A percentile compares a stretch with the other conserved stretches of the same genome.
phyloP scores from a whole-genome alignment of 1,140 invertebrate species.

The Cataglyphis hispanica region DNA sequence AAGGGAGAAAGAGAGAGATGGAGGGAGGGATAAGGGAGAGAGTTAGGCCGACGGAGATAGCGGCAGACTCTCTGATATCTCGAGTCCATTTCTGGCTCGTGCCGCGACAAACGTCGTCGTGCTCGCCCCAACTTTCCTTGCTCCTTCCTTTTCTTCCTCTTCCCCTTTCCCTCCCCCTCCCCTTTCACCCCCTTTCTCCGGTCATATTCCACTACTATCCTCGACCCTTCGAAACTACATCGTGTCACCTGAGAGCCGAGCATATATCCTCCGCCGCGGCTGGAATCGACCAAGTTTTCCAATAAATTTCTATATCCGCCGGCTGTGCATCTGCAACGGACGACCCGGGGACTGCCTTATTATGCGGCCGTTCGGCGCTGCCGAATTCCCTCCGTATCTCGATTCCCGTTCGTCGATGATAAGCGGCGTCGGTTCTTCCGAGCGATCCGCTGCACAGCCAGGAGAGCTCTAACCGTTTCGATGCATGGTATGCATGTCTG shows the following conservation, averaged over 20 bases:
- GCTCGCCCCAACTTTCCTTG: constrained; percentile 23
- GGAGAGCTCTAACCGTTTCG: constrained; percentile 11
- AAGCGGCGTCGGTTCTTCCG: constrained; percentile 21
- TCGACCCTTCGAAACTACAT: constrained; percentile 37
- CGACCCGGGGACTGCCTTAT: constrained; percentile 50
- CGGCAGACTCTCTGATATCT: constrained; percentile 72
- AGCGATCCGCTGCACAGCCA: background rate
- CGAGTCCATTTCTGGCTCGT: constrained; percentile 74
- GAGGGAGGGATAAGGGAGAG: constrained; percentile 24
- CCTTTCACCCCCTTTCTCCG: background rate
- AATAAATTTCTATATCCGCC: constrained; percentile 52
- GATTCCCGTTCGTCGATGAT: constrained; percentile 39
- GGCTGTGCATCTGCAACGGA: constrained; percentile 53
- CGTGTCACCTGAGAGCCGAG: constrained; percentile 60
- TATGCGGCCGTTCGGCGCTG: constrained; percentile 49
- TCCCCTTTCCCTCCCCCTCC: too few relatives aligned
- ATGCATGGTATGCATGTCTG: constrained; percentile 19
- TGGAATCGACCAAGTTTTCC: constrained; percentile 58
- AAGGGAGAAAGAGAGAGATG: background rate
- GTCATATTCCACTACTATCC: background rate
- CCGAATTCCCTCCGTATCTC: constrained; percentile 51
- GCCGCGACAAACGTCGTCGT: constrained; percentile 64
- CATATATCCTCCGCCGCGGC: constrained; percentile 30
- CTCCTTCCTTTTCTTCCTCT: constrained; percentile 24
- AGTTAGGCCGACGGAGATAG: constrained; percentile 66